Evolutionary conservation across 2,113 vertebrate genomes (phyloP).

Genomic region (Mystacornis crossleyi): DNA sequence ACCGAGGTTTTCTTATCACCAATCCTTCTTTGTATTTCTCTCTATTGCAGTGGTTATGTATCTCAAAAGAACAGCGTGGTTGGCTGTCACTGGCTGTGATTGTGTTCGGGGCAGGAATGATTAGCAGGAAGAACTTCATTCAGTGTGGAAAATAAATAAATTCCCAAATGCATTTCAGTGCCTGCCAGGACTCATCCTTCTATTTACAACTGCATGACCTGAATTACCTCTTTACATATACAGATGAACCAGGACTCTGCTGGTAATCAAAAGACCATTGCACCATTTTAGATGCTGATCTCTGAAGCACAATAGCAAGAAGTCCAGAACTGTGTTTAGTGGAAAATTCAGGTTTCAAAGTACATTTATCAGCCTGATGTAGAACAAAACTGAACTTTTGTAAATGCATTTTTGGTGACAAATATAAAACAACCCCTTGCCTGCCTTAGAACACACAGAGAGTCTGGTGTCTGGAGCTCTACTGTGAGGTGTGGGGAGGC

Average conservation of each 20-base stretch:
- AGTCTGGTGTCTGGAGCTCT: neutral
- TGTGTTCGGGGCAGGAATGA: neutral
- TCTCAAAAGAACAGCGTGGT: neutral
- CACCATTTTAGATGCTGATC: neutral
- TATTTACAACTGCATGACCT: neutral
- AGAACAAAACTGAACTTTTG: neutral
- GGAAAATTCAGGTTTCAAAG: neutral
- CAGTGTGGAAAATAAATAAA: slow-evolving; percentile 23
- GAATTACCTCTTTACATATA: neutral
- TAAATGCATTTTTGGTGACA: neutral
- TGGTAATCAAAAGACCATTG: neutral
- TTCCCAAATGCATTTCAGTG: neutral
- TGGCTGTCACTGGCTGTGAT: neutral
- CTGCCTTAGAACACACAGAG: neutral
- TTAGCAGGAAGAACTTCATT: neutral
- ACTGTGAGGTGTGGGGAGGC: neutral
- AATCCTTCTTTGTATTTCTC: neutral
- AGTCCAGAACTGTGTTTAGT: neutral
- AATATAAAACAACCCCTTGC: neutral
- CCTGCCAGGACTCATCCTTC: neutral
- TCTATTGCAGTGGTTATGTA: neutral
- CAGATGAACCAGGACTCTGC: neutral
- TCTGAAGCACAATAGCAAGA: neutral
- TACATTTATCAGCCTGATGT: neutral
- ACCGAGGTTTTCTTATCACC: neutral